Conservation (phyloP, 2,888 invertebrate genomes). For the Shargacucullia verbasci region DNA sequence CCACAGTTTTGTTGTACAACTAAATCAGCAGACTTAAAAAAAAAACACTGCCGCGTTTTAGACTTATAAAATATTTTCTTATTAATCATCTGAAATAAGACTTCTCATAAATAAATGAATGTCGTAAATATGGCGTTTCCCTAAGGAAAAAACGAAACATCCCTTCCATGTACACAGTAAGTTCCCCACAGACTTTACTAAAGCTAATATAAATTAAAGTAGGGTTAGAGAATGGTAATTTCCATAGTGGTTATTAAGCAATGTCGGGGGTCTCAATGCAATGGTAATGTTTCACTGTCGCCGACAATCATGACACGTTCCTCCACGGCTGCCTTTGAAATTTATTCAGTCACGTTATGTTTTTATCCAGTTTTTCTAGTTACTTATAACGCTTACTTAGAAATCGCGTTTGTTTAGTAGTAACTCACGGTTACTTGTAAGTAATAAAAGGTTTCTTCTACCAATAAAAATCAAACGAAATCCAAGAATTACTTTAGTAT, state of each 20-base stretch:
- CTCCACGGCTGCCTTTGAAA: conserved; percentile 33
- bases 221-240: conserved; percentile 41
- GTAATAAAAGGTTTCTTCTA: too few species aligned
- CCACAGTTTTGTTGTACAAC: too few species aligned
- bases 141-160: not conserved
- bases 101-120: too few species aligned
- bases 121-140: not conserved
- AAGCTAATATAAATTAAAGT: conserved; percentile 29
- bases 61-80: too few species aligned
- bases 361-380: conserved; percentile 23
- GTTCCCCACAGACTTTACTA: conserved; percentile 10
- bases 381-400: conserved; percentile 7
- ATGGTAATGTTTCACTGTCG: conserved; percentile 63
- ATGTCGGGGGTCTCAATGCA: conserved; percentile 37
- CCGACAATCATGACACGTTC: conserved; percentile 46
- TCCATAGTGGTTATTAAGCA: conserved; percentile 43
- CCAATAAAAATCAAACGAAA: too few species aligned
- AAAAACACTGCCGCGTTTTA: too few species aligned
- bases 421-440: not conserved
- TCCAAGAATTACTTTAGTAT: too few species aligned
- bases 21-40: too few species aligned
- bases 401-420: conserved; percentile 5
- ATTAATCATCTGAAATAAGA: too few species aligned
- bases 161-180: not conserved
- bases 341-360: conserved; percentile 35